A percentile compares a stretch with the other conserved stretches of the same genome.
These are phyloP conservation scores for Silvanus unidentatus DNA, from an alignment of 2,888 invertebrate genomes.

Conservation along the genomic window DNA sequence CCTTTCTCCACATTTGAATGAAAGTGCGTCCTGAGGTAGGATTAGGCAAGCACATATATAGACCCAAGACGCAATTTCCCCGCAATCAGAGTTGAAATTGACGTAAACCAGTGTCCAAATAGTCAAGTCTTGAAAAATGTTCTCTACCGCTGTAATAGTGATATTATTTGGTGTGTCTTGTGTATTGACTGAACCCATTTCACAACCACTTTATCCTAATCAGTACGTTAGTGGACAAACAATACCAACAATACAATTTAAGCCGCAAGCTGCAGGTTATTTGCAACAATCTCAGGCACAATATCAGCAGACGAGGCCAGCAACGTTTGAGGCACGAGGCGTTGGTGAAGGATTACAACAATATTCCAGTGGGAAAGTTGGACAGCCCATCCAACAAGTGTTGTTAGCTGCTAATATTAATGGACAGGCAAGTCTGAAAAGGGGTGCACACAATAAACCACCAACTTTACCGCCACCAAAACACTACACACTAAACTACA, in stretches of 20 bases:
- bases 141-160: neutral
- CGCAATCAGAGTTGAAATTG: too few relatives aligned
- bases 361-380: conserved; percentile 39
- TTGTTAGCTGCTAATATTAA: conserved; percentile 42
- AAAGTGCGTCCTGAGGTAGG: too few relatives aligned
- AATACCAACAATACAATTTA: conserved; percentile 22
- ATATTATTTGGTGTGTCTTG: conserved; percentile 16
- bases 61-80: too few relatives aligned
- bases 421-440: conserved; percentile 47
- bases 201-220: conserved; percentile 30
- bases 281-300: conserved; percentile 6
- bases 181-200: conserved; percentile 25
- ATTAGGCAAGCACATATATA: too few relatives aligned
- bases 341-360: conserved; percentile 32
- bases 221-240: conserved; percentile 29
- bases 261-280: conserved; percentile 13
- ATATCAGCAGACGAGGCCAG: neutral
- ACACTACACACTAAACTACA: too few relatives aligned
- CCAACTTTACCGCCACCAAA: too few relatives aligned
- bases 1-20: too few relatives aligned
- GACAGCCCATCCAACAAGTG: conserved; percentile 41
- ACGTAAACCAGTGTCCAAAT: too few relatives aligned
- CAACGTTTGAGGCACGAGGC: conserved; percentile 7
- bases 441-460: neutral
- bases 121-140: neutral